Evolutionary conservation across 2,888 invertebrate genomes (phyloP).

Genomic region (Drosophila pegasa): DNA sequence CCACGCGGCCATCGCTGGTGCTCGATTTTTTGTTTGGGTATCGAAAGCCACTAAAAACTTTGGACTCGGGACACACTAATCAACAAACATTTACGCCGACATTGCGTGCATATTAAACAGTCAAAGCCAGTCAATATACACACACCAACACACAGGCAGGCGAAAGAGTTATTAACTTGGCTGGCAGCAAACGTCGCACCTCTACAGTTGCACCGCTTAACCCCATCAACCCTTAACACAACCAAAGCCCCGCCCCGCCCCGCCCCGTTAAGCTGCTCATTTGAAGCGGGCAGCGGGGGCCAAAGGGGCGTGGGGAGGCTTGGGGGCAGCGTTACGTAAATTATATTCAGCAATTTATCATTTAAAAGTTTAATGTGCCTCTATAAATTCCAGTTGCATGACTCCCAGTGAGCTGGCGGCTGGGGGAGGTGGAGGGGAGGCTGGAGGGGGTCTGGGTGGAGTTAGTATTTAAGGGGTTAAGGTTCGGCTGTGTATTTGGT

Average conservation of each 20-base stretch:
- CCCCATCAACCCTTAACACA: conserved; percentile 12
- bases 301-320: background rate
- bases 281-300: background rate
- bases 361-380: conserved; percentile 81
- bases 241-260: no score
- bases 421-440: background rate
- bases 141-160: conserved; percentile 29
- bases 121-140: conserved; percentile 28
- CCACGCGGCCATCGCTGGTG: conserved; percentile 21
- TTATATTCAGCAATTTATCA: conserved; percentile 79
- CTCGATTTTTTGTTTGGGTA: conserved; percentile 31
- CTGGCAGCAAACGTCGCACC: conserved; percentile 60
- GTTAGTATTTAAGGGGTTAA: background rate
- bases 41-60: conserved; percentile 64
- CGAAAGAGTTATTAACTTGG: conserved; percentile 76
- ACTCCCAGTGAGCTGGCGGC: conserved; percentile 51
- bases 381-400: conserved; percentile 79
- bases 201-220: conserved; percentile 19
- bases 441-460: background rate
- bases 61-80: conserved; percentile 75
- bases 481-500: background rate
- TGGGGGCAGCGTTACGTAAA: conserved; percentile 57
- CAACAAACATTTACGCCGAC: conserved; percentile 80
- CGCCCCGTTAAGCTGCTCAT: conserved; percentile 6
- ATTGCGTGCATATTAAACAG: conserved; percentile 81